Evolutionary conservation across 2,888 invertebrate genomes (phyloP), one percentile per base, ranked within the genome.

Genomic region (Noctua fimbriata): DNA sequence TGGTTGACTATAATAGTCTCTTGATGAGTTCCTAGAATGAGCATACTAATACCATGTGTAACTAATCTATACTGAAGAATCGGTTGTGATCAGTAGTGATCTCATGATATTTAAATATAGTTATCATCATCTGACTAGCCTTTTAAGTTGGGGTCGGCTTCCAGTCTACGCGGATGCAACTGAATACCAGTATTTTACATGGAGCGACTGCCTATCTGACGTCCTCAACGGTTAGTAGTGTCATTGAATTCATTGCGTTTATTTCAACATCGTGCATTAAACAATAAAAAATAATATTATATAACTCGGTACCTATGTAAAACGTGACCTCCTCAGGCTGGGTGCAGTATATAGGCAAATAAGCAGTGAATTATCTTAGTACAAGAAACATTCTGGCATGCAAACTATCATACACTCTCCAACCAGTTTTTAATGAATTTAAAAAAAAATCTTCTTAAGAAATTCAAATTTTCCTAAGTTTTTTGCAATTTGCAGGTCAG

Each of bases 61-160:
- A 60, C 63, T 69, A 24, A 66, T 82, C 49, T 82, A 74, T 66
- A 60, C 49, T 60, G 52, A 52, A 28, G 21, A 52, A 24, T 58
- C 36, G 28, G 2, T 1, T 16, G 18, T 44, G 2, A 28, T 28
- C n/a, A 10, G 28, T 55, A 18, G 41, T 83, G 71, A 83, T 63
- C 47, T 84, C 60, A 72, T 55, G 14, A 49, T 55, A n/a, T 49
- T 72, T 72, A 47, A 83, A 67, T 67, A 71, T 60, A 67, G 9
- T 16, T 28, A 9, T 60, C 36, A 47, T 21, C 63, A 16, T 60
- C 28, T 28, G n/a, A 14, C 18, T 32, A 63, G 32, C 63, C 10
- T 63, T 32, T 1, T 21, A 63, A 9, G 10, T 21, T 10, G 16
- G 63, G 18, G 3, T 32, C 10, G 36, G 32, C 9, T 32, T 63